Evolutionary conservation across 2,113 vertebrate genomes (phyloP), one percentile per base, ranked within the genome.

Genomic region (Sinocyclocheilus rhinocerous): DNA sequence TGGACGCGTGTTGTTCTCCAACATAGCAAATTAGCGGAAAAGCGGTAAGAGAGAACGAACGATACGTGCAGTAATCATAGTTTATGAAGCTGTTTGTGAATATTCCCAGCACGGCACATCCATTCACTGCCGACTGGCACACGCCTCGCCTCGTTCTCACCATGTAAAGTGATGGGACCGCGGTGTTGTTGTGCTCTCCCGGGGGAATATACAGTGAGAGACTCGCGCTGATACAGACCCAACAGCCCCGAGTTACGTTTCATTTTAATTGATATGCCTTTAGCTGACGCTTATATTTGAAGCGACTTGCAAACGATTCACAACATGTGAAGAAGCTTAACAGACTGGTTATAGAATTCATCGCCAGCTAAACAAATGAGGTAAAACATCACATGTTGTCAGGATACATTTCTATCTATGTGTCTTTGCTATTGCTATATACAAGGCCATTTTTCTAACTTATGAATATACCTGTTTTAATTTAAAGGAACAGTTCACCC

Each of bases 91-190:
- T 33, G 24, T 16, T 82, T 52, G 65, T 33, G 24, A 82, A 55
- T 70, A 70, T 52, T 82, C 81, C 45, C 45, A 70, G 15, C 16
- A 26, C 18, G 63, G 26, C 80, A 82, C n/a, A 36, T 69, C 52
- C 61, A 82, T 82, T 82, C 80, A 69, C n/a, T 24, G 8, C 8
- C 15, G 6, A 29, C n/a, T 12, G 15, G 50, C 50, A 77, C 75
- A 55, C 42, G 45, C 24, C 48, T 70, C 13, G 45, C 24, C 48
- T 70, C 13, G 45, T n/a, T 36, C 26, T 69, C 26, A 50, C 45
- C 24, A 11, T 52, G 63, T 69, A 20, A 1, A 18, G 80, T 52
- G 22, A 82, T 11, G 45, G 80, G 63, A 50, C 61, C 42, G 61
- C 80, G 4, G 63, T 67, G 79, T 52, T 82, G 42, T 18, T 45